These are phyloP conservation scores for Rhopalosiphum maidis DNA, from an alignment of 1,140 invertebrate species.

Conservation along the genomic window DNA sequence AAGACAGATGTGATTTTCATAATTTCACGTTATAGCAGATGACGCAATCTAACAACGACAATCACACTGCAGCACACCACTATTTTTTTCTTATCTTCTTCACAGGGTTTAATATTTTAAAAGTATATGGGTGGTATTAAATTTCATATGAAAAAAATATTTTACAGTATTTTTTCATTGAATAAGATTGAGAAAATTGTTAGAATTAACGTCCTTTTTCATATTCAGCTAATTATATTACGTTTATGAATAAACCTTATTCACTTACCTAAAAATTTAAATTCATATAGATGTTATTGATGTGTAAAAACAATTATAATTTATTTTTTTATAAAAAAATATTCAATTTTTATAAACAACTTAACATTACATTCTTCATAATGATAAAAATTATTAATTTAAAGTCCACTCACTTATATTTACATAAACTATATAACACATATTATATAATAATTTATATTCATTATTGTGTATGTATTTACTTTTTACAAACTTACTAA, in stretches of 20 bases:
- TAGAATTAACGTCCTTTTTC: background rate
- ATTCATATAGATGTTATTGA: background rate
- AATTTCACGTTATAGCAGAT: conserved; percentile 38
- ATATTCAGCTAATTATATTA: background rate
- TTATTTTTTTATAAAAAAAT: background rate
- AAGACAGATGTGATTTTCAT: conserved; percentile 20
- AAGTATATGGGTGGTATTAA: background rate
- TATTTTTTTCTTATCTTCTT: background rate
- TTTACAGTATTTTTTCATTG: background rate
- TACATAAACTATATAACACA: background rate
- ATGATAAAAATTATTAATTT: background rate
- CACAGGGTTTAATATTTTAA: background rate
- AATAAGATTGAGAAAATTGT: background rate
- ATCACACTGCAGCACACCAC: background rate
- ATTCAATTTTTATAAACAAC: background rate
- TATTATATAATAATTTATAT: background rate
- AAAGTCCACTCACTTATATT: background rate
- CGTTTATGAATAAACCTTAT: background rate
- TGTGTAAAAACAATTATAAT: background rate
- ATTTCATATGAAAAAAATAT: background rate
- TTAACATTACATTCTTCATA: too few species aligned
- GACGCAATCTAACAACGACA: background rate
- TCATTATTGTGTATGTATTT: background rate
- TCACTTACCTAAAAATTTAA: background rate
- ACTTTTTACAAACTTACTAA: background rate